Base-by-base conservation (phyloP, 2,888 invertebrate genomes). In the Mechanitis mazaeus region DNA sequence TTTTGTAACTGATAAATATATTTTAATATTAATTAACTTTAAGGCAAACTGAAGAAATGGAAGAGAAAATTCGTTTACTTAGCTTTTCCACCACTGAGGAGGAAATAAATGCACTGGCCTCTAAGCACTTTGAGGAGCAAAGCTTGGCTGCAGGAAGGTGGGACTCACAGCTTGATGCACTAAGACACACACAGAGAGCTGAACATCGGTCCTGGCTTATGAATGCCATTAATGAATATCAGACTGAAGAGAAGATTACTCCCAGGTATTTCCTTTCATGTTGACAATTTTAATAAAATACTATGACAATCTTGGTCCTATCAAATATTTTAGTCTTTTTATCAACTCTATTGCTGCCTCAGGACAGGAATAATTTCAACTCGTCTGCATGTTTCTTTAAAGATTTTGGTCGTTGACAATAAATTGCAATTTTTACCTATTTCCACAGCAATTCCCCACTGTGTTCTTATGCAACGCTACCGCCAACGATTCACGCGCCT, bases 191-290 rank as follows among this genome's bases (percentile, higher is more conserved):
- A 54, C 98, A 98, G 85, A 93, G 95, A 61, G 91, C 95, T 46
- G 95, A 96, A 73, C 97, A 97, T 80, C 92, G 96, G 59, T 93
- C 96, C 73, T 97, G 97, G 97, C 93, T 98, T 53, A 95, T 95
- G 93, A 91, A 92, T 73, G 92, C 95, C 64, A 91, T 96, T 56
- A 94, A 81, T 31, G 77, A 83, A 57, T 84, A 82, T 68, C 85
- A 85, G 70, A 75, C 74, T 46, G 76, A 77, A 3, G 80, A 80
- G 7, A 75, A 80, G 28, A 72, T 76, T 93, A 97, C 87, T 92
- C 96, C 84, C 92, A 95, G 78, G 95, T 84, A 58, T 11, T 38
- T 6, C 93, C 50, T 94, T 94, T 45, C 6, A 63, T 12, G 11
- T 45, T 45, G 11, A 31, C 9, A 42, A 9, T 42, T 7, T 9